Percentiles rank a stretch among this genome's conserved stretches.
Conservation (phyloP, 2,797 vertebrate species). For the Falco berigora region DNA sequence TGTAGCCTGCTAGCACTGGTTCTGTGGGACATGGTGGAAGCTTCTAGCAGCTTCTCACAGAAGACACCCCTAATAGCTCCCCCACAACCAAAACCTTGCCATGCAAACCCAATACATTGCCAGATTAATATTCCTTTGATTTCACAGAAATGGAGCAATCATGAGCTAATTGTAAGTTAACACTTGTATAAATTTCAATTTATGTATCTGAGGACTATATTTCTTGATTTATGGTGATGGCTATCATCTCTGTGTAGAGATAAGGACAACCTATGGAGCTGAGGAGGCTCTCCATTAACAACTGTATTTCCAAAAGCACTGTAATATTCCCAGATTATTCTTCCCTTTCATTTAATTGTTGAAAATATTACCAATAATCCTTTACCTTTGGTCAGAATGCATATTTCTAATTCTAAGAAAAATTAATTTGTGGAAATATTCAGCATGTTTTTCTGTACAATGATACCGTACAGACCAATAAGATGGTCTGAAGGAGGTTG, state of each 20-base stretch:
- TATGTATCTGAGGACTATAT: not conserved
- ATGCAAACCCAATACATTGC: not conserved
- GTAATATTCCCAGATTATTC: not conserved
- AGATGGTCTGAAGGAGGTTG: not conserved
- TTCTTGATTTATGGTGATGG: not conserved
- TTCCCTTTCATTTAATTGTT: not conserved
- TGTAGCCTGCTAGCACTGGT: not conserved
- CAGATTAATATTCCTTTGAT: not conserved
- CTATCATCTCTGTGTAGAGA: not conserved
- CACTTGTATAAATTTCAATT: not conserved
- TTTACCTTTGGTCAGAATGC: not conserved
- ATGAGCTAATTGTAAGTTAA: not conserved
- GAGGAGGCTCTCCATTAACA: not conserved
- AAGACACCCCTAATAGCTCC: not conserved
- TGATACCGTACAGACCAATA: not conserved
- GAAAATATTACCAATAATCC: not conserved
- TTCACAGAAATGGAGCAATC: not conserved
- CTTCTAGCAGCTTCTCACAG: not conserved
- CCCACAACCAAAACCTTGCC: not conserved
- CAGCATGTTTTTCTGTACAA: not conserved
- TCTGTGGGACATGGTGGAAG: fast-evolving
- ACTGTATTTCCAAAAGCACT: not conserved
- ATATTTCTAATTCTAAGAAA: not conserved
- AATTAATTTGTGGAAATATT: not conserved
- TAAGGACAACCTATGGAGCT: not conserved